phyloP scores from a whole-genome alignment of 2,113 vertebrate species.

The Nothocercus julius region DNA sequence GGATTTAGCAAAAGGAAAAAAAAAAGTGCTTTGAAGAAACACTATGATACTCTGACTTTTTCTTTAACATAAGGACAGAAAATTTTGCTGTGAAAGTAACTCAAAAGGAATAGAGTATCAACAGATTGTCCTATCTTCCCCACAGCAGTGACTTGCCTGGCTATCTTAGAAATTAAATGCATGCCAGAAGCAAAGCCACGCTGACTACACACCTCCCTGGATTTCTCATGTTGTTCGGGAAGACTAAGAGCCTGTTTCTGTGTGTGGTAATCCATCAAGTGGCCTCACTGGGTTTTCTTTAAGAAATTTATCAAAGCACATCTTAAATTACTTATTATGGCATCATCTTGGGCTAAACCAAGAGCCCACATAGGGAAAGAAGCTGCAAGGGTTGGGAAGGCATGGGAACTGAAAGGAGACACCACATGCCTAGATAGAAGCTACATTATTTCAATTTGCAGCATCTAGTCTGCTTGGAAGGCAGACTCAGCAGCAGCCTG shows the following conservation, averaged over 20 bases:
- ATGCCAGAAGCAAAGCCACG: neutral
- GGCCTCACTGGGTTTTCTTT: conserved; percentile 34
- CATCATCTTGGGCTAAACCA: conserved; percentile 57
- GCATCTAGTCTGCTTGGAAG: neutral
- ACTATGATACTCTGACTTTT: accelerated
- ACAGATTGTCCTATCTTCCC: neutral
- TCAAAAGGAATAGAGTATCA: neutral
- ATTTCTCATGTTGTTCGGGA: conserved; percentile 37
- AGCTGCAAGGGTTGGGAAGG: conserved; percentile 55
- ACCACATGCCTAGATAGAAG: conserved; percentile 4
- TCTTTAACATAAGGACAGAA: neutral
- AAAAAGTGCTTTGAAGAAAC: neutral
- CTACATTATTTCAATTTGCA: neutral
- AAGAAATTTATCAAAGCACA: conserved; percentile 65
- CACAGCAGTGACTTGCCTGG: neutral
- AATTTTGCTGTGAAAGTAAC: neutral
- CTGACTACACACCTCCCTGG: neutral
- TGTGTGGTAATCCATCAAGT: conserved; percentile 58
- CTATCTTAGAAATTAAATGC: neutral
- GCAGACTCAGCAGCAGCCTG: neutral
- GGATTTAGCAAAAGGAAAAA: neutral
- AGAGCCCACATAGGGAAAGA: conserved; percentile 52
- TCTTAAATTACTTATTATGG: conserved; percentile 69
- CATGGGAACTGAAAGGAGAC: conserved; percentile 55
- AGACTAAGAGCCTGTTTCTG: neutral